Percentiles rank a stretch among this genome's conserved stretches.
Conservation (phyloP, 2,888 invertebrate genomes). For the Sturmia bella region DNA sequence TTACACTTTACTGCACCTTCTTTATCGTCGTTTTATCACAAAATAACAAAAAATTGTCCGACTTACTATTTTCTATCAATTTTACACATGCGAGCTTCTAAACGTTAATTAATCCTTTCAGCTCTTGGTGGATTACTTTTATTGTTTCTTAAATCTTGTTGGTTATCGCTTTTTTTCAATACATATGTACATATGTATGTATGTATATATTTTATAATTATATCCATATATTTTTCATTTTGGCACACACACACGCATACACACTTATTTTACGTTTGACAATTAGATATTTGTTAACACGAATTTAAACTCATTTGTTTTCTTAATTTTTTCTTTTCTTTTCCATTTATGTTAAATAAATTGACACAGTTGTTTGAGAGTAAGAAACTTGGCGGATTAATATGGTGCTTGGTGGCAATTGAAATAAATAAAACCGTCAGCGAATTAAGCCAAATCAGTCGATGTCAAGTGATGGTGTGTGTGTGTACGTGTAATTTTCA, state of each 20-base stretch:
- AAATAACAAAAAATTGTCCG: no score
- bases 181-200: no score
- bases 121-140: no score
- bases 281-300: neutral
- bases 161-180: no score
- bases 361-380: conserved; percentile 44
- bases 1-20: no score
- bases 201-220: neutral
- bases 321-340: neutral
- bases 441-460: neutral
- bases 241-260: neutral
- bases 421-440: neutral
- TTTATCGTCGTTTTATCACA: no score
- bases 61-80: no score
- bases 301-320: neutral
- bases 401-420: neutral
- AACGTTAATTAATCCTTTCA: no score
- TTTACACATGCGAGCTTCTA: no score
- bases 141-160: no score
- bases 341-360: neutral
- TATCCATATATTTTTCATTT: neutral
- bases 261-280: neutral
- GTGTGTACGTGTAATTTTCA: no score
- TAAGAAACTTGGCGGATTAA: neutral
- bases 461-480: no score